Conservation (phyloP, 2,113 vertebrate genomes). For the Carassius auratus region DNA sequence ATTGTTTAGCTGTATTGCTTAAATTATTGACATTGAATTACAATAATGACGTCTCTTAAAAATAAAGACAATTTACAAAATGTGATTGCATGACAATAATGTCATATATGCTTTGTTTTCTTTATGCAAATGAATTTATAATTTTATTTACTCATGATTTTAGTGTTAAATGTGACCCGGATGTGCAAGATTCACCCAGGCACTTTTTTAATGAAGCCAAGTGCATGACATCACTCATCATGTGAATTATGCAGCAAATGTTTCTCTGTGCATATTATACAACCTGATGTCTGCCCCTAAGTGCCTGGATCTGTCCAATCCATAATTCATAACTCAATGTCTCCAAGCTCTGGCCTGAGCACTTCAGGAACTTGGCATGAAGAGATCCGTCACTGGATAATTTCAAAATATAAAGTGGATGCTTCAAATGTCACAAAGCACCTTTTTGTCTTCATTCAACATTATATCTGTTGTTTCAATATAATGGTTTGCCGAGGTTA, state of each 20-base stretch:
- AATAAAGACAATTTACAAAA: too few relatives aligned
- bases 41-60: too few relatives aligned
- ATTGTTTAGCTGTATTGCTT: too few relatives aligned
- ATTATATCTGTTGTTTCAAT: not conserved
- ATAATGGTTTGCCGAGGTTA: not conserved
- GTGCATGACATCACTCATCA: not conserved
- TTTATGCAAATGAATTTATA: not conserved
- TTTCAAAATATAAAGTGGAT: conserved; percentile 1
- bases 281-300: conserved; percentile 37
- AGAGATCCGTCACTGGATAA: not conserved
- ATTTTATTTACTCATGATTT: too few relatives aligned
- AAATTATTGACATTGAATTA: too few relatives aligned
- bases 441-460: not conserved
- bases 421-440: not conserved
- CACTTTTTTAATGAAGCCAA: too few relatives aligned
- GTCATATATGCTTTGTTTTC: too few relatives aligned
- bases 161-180: not conserved
- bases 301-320: conserved; percentile 3
- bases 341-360: not conserved
- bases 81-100: too few relatives aligned
- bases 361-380: not conserved
- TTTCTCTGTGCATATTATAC: not conserved
- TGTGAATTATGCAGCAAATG: conserved; percentile 59
- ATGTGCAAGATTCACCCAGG: too few relatives aligned
- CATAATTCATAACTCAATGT: conserved; percentile 39